Conservation (phyloP, 2,888 invertebrate species). For the Cosmia trapezina region DNA sequence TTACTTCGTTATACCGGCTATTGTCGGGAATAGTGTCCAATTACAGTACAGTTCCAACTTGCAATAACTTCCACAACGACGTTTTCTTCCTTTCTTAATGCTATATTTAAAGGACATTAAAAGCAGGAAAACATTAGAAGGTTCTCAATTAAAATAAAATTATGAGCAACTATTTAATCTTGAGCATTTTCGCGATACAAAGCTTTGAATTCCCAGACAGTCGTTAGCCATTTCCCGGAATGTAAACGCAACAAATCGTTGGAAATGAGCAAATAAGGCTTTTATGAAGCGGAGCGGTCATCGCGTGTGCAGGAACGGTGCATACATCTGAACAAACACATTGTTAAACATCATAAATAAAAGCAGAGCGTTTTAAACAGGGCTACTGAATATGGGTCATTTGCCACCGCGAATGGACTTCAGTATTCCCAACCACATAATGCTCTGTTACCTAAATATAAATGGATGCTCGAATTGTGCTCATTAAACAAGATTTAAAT, state of each 20-base stretch:
- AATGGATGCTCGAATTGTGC: conserved; percentile 59
- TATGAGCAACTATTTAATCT: conserved; percentile 35
- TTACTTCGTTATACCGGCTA: conserved; percentile 35
- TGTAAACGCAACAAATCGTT: conserved; percentile 35
- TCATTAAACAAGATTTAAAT: conserved; percentile 67
- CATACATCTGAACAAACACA: conserved; percentile 48
- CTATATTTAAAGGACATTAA: conserved; percentile 25
- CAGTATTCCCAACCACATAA: conserved; percentile 64
- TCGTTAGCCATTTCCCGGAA: conserved; percentile 19
- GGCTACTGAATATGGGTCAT: conserved; percentile 65
- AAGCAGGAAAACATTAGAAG: conserved; percentile 24
- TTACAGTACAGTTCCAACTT: conserved; percentile 40
- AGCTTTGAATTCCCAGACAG: conserved; percentile 35
- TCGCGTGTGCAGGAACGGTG: conserved; percentile 42
- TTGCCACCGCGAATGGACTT: conserved; percentile 63
- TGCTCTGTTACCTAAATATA: conserved; percentile 60
- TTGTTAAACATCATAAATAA: conserved; percentile 55
- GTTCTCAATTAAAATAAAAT: conserved; percentile 45
- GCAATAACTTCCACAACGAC: conserved; percentile 16
- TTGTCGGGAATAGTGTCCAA: conserved; percentile 50
- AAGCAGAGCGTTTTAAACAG: conserved; percentile 50
- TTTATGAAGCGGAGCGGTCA: conserved; percentile 38
- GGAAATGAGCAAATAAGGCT: conserved; percentile 43
- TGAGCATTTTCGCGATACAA: conserved; percentile 32
- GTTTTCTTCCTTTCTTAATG: conserved; percentile 10